Evolutionary conservation across 2,113 vertebrate species (phyloP), one percentile per base, ranked within the genome.

Genomic region (Dipodomys spectabilis): DNA sequence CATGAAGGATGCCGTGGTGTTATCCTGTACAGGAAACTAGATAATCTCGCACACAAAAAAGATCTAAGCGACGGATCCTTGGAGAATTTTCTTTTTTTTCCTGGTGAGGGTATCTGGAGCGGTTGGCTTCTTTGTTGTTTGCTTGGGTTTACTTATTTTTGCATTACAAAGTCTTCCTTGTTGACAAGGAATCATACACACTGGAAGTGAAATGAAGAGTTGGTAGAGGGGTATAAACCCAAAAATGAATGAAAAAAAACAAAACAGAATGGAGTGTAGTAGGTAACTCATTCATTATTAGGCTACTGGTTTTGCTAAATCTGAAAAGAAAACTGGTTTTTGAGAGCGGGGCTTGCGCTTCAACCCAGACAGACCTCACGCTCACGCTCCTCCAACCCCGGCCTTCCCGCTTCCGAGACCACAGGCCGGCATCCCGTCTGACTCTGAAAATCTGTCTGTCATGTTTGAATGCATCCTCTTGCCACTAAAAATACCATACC

Each of bases 211-310:
- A 85, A 93, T 53, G 25, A 81, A 57, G 30, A 92, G 19, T 79
- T 80, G 28, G 67, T 80, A 91, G 92, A 69, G 77, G 86, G 88
- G 81, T 0, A 57, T 0, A 19, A 92, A 86, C 89, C 25, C 84
- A 18, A 28, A 57, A 49, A 49, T 12, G 9, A 1, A 9, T 49
- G 1, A 49, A 57, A 15, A 13, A 4, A 57, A 57, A 13, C 2
- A 57, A 16, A 57, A 78, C n/a, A 75, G 62, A 86, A 88, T 72
- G 25, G 6, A 4, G 4, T 89, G 68, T 78, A 88, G 39, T 7
- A 92, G n/a, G 44, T 88, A 88, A 91, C 94, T 62, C 15, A 19
- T 27, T 57, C 22, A 64, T 25, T 65, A 64, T 90, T 96, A 82
- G 62, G 28, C 86, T 62, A 86, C 84, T 84, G 57, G 57, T 65